Conservation (phyloP, 2,113 vertebrate species). For the Saimiri boliviensis region DNA sequence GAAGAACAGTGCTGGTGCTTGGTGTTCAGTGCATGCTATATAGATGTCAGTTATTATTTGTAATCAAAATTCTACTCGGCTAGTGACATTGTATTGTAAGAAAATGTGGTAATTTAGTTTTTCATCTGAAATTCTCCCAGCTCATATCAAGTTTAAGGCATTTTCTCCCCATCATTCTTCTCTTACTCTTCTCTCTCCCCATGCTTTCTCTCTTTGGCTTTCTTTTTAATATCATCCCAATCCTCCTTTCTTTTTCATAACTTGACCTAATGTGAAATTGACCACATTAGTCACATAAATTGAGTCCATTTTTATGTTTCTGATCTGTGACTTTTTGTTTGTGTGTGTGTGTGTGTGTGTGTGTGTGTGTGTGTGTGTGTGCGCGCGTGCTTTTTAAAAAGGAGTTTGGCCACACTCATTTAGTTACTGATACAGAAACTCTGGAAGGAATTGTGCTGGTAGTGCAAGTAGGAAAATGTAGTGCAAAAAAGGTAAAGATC, state of each 20-base stretch:
- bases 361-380: neutral
- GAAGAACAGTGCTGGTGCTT: neutral
- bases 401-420: neutral
- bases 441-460: neutral
- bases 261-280: neutral
- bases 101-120: neutral
- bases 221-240: neutral
- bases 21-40: neutral
- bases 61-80: neutral
- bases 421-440: neutral
- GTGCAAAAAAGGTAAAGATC: neutral
- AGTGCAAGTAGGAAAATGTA: neutral
- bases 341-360: neutral
- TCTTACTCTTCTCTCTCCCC: neutral
- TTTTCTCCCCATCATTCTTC: neutral
- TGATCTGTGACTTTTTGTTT: neutral
- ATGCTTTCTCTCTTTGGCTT: neutral
- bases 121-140: neutral
- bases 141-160: neutral
- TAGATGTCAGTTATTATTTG: neutral
- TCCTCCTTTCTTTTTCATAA: neutral
- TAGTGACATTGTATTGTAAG: neutral
- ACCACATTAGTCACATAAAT: neutral
- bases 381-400: neutral
- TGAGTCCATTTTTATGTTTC: neutral